phyloP scores from a whole-genome alignment of 2,113 vertebrate genomes.

The Notechis scutatus region DNA sequence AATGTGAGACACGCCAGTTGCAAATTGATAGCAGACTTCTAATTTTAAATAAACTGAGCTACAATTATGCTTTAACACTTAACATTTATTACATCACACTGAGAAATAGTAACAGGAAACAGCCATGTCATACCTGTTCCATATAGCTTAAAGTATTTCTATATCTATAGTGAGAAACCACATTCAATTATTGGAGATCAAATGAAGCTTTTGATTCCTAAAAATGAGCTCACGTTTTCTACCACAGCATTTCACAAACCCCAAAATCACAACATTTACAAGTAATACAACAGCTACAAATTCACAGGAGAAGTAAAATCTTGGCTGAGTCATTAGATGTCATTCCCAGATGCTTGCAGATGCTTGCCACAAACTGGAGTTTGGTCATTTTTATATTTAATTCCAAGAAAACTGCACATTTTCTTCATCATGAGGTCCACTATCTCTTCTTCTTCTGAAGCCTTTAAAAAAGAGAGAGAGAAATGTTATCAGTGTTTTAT shows the following conservation, averaged over 20 bases:
- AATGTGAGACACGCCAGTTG: neutral
- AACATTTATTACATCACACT: constrained; percentile 25
- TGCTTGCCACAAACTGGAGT: rapidly evolving
- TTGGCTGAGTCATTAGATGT: neutral
- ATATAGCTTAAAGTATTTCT: neutral
- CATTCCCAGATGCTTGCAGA: neutral
- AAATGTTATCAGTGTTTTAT: rapidly evolving
- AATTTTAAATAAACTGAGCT: neutral
- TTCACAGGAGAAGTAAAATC: neutral
- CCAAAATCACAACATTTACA: neutral
- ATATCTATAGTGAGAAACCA: neutral
- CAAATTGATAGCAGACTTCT: neutral
- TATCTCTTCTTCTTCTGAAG: constrained; percentile 93
- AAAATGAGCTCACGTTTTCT: neutral
- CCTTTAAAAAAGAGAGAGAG: constrained; percentile 61
- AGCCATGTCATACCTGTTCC: neutral
- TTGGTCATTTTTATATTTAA: constrained; percentile 75
- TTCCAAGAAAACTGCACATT: constrained; percentile 82
- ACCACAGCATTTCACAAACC: rapidly evolving
- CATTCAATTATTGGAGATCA: neutral
- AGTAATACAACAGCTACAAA: neutral
- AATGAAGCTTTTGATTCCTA: rapidly evolving
- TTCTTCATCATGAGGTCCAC: constrained; percentile 87
- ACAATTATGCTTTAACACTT: neutral
- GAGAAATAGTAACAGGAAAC: neutral